Conservation (phyloP, 2,888 invertebrate species). For the Nephrotoma flavescens region DNA sequence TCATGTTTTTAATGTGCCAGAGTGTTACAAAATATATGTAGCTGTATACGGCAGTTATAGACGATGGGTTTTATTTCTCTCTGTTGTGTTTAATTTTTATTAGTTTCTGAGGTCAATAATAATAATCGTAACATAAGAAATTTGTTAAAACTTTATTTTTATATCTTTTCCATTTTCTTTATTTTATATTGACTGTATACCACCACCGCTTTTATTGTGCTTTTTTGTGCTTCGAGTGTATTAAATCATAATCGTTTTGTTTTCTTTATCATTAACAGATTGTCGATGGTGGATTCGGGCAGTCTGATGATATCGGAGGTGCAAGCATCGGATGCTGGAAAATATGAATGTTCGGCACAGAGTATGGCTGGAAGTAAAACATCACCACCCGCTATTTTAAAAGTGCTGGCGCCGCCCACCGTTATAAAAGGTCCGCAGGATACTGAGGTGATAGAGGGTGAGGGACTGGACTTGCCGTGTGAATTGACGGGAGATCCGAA, state of each 20-base stretch:
- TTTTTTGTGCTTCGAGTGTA: background rate
- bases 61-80: background rate
- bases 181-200: background rate
- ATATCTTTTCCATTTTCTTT: background rate
- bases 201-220: background rate
- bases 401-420: conserved; percentile 18
- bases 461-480: conserved; percentile 19
- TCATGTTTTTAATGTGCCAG: background rate
- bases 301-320: conserved; percentile 19
- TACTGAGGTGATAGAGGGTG: conserved; percentile 20
- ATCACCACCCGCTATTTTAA: conserved; percentile 16
- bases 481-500: conserved; percentile 17
- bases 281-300: conserved; percentile 19
- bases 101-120: background rate
- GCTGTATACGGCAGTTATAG: background rate
- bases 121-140: background rate
- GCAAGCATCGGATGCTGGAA: conserved; percentile 17
- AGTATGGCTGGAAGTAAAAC: conserved; percentile 20
- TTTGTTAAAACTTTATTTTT: background rate
- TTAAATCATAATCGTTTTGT: background rate
- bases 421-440: conserved; percentile 18
- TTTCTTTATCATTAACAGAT: conserved; percentile 9
- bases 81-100: background rate
- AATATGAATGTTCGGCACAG: conserved; percentile 20
- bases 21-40: background rate